These are phyloP conservation scores for Theristicus caerulescens DNA, from an alignment of 2,113 vertebrate genomes.

Conservation along the genomic window DNA sequence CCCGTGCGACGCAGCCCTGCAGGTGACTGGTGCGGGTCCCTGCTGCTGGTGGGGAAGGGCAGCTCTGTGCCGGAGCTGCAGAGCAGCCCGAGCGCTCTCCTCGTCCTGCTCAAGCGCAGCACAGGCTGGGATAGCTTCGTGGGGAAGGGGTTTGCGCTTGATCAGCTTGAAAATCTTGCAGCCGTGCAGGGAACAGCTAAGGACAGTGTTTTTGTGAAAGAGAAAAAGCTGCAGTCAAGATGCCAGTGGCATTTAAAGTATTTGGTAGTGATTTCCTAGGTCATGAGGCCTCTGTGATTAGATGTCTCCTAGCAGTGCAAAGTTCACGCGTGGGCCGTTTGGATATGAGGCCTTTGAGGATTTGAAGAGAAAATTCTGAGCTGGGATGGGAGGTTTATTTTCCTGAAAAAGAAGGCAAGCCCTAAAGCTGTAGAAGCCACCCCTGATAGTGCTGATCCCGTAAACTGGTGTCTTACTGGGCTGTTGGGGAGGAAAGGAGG, in stretches of 20 bases:
- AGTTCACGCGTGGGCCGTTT: neutral
- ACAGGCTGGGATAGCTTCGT: neutral
- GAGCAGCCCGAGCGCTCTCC: neutral
- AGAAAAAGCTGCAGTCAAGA: neutral
- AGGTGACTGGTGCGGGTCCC: neutral
- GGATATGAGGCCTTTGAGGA: neutral
- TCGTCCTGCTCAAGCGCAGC: neutral
- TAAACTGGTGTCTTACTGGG: neutral
- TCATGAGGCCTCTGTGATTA: neutral
- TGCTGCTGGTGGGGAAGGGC: neutral
- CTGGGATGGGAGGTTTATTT: neutral
- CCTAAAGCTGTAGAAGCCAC: neutral
- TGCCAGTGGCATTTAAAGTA: neutral
- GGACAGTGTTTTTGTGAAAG: neutral
- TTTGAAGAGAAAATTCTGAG: neutral
- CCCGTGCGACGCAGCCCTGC: rapidly evolving
- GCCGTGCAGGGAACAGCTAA: neutral
- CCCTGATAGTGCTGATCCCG: neutral
- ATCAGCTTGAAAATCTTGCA: neutral
- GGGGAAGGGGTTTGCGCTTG: neutral
- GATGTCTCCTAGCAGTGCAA: neutral
- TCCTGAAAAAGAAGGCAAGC: neutral
- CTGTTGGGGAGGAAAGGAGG: neutral
- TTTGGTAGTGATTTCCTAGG: neutral
- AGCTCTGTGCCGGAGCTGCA: neutral